Conservation (phyloP, 2,888 invertebrate species). For the Spilosoma lubricipeda region DNA sequence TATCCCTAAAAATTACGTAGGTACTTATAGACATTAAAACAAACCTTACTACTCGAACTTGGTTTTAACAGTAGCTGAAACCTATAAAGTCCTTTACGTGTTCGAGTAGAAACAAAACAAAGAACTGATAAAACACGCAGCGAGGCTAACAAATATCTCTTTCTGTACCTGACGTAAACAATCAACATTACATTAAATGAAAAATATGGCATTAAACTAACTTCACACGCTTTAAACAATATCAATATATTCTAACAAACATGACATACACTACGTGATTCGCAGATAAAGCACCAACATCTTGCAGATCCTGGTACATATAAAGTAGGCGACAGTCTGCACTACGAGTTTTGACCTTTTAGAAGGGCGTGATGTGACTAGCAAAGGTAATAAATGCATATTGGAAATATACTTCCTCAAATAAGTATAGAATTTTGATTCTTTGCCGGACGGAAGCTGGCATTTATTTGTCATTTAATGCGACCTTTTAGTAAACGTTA, state of each 20-base stretch:
- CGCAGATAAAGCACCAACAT: slow-evolving; percentile 34
- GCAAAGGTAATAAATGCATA: slow-evolving; percentile 32
- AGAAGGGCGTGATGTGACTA: slow-evolving; percentile 46
- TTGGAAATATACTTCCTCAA: slow-evolving; percentile 37
- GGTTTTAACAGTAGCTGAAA: too few species aligned
- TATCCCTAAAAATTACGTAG: neutral
- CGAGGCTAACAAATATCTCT: slow-evolving; percentile 15
- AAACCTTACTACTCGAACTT: neutral
- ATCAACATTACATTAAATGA: slow-evolving; percentile 26
- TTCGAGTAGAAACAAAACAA: slow-evolving; percentile 9
- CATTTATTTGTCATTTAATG: slow-evolving; percentile 25
- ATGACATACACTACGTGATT: slow-evolving; percentile 44
- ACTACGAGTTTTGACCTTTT: slow-evolving; percentile 39
- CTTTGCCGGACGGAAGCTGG: slow-evolving; percentile 39
- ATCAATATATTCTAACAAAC: slow-evolving; percentile 39
- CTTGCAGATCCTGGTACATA: slow-evolving; percentile 33
- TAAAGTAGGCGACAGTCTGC: slow-evolving; percentile 17
- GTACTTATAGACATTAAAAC: neutral
- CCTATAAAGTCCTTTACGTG: neutral
- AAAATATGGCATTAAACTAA: slow-evolving; percentile 39
- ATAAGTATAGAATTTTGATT: slow-evolving; percentile 28
- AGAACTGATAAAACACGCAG: slow-evolving; percentile 12
- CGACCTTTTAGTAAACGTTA: slow-evolving; percentile 23
- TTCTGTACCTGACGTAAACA: slow-evolving; percentile 30
- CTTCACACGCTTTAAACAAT: slow-evolving; percentile 48